Evolutionary conservation across 2,113 vertebrate genomes (phyloP), one percentile per base, ranked within the genome.

Genomic region (Gavialis gangeticus): DNA sequence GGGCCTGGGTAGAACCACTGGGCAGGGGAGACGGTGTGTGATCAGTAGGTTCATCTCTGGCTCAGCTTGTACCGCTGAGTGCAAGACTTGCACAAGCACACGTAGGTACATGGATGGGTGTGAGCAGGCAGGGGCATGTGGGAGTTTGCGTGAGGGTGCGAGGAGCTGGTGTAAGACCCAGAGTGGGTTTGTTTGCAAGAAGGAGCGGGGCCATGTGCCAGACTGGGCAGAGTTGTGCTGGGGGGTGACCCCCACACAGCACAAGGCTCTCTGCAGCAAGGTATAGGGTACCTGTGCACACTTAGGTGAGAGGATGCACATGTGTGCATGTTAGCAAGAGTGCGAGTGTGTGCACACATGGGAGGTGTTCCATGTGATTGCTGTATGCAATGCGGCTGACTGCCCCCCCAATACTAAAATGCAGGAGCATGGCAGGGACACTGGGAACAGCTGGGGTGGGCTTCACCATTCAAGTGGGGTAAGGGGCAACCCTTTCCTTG

Each of bases 251-350:
- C 46, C 46, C 46, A 46, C 46, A 46, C 46, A 46, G 46, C 46
- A 9, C 46, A 46, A 46, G 46, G 46, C 46, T 46, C 46, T 46
- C 46, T 46, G 46, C 46, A 46, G 46, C 46, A 46, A 46, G 46
- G 46, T 46, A 46, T 46, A 46, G 46, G 46, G 46, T 46, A 46
- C 46, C 46, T 46, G 46, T 7, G 46, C 46, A 46, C 46, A 46
- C 46, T 46, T 46, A 46, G 46, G 71, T 0, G 0, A 24, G 10
- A 15, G 37, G 0, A 25, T 10, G 77, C 27, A 3, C 21, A 3
- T 55, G 13, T 10, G 25, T 21, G 59, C 75, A 4, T 55, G n/a
- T 77, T 62, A 19, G 57, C 0, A 24, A 5, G 9, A 18, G 27
- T 64, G 64, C 18, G 16, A 7, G n/a, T 17, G 64, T 12, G 16